These are phyloP conservation scores for Phylloscopus trochilus DNA, from an alignment of 2,113 vertebrate species.

Conservation along the genomic window DNA sequence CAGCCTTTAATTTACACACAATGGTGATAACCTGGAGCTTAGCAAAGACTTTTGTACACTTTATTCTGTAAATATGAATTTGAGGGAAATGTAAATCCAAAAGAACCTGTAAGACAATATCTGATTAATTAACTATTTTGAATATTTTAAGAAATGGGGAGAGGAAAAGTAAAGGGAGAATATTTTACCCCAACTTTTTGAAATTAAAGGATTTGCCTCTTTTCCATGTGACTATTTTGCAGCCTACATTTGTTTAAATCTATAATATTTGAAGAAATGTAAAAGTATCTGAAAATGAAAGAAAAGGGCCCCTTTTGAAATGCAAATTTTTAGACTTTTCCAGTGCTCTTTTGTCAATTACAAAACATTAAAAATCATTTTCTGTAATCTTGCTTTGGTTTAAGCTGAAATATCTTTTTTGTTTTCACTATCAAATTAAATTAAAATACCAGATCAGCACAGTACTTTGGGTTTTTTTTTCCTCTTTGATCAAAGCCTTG, in stretches of 20 bases:
- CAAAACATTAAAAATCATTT: background rate
- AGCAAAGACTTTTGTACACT: rapidly evolving
- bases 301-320: rapidly evolving
- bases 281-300: rapidly evolving
- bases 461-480: background rate
- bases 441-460: background rate
- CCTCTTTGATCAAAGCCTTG: background rate
- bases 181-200: background rate
- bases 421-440: background rate
- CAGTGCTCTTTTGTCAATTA: background rate
- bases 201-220: background rate
- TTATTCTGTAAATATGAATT: background rate
- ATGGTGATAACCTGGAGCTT: background rate
- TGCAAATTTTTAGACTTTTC: background rate
- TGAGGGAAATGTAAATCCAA: background rate
- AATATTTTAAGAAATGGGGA: background rate
- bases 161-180: background rate
- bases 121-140: background rate
- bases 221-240: background rate
- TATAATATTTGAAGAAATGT: background rate
- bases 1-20: background rate
- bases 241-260: background rate
- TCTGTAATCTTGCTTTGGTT: background rate
- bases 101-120: background rate
- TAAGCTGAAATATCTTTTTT: background rate